Evolutionary conservation across 92 coral and sea anemone species (phyloP).

Genomic region (Phenganax stokvisi): DNA sequence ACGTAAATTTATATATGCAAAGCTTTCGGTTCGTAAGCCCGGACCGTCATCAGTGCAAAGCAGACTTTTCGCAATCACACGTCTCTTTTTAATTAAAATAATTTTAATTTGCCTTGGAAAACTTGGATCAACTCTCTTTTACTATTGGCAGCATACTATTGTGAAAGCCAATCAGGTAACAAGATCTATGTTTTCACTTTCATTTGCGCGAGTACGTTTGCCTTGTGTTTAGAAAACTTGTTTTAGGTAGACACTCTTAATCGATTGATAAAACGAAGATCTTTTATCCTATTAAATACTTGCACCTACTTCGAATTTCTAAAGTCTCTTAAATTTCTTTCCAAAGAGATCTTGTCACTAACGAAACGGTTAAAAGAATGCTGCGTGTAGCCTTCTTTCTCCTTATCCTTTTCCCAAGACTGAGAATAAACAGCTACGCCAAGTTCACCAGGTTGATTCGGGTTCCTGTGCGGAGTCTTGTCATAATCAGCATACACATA

Average conservation of each 20-base stretch:
- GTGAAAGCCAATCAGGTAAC: too few species aligned
- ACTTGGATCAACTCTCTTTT: too few species aligned
- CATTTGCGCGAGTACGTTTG: not conserved
- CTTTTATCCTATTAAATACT: not conserved
- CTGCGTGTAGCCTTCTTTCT: slow-evolving; percentile 75
- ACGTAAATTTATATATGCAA: too few species aligned
- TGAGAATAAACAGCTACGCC: slow-evolving; percentile 65
- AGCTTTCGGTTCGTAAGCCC: too few species aligned
- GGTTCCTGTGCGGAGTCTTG: slow-evolving; percentile 79
- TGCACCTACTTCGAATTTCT: slow-evolving; percentile 83
- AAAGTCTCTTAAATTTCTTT: slow-evolving; percentile 72
- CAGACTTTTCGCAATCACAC: too few species aligned
- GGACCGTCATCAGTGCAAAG: too few species aligned
- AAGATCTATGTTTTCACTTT: too few species aligned
- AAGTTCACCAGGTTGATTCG: slow-evolving; percentile 90
- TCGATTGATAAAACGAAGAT: too few species aligned
- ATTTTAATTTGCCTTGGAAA: too few species aligned
- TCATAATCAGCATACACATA: slow-evolving; percentile 57
- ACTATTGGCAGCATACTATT: too few species aligned
- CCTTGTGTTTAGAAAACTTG: not conserved
- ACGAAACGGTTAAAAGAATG: slow-evolving; percentile 85
- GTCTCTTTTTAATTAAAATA: too few species aligned
- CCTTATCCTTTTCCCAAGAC: slow-evolving; percentile 77
- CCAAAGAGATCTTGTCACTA: slow-evolving; percentile 87
- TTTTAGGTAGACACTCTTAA: too few species aligned